phyloP scores from a whole-genome alignment of 2,888 invertebrate genomes.

The Cacoxenus indagator region DNA sequence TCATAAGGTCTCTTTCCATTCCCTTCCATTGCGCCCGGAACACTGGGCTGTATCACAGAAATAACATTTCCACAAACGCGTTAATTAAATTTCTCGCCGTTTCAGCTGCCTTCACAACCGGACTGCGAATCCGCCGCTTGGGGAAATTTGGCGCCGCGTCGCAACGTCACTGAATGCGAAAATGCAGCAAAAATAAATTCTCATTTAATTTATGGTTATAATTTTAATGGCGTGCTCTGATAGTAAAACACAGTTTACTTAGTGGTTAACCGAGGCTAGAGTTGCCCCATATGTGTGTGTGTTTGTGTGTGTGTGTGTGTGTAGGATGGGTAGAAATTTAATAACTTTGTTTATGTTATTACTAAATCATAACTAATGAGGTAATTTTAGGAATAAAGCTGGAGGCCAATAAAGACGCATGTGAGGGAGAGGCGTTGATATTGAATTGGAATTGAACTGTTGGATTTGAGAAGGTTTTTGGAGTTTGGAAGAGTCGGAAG shows the following conservation, averaged over 20 bases:
- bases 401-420: not conserved
- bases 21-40: not conserved
- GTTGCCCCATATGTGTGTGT: not conserved
- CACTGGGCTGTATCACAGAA: not conserved
- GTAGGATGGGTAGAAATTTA: constrained; percentile 45
- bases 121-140: no score
- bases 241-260: constrained; percentile 15
- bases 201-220: constrained; percentile 64
- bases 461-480: no score
- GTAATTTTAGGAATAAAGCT: constrained; percentile 37
- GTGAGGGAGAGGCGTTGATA: no score
- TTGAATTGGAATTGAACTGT: no score
- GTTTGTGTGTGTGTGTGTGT: not conserved
- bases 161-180: constrained; percentile 24
- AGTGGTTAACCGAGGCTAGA: constrained; percentile 10
- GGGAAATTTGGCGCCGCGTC: not conserved
- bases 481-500: no score
- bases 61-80: constrained; percentile 62
- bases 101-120: not conserved
- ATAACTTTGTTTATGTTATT: constrained; percentile 63
- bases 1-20: constrained; percentile 23
- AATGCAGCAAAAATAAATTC: constrained; percentile 59
- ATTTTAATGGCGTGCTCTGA: constrained; percentile 52
- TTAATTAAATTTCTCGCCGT: constrained; percentile 55
- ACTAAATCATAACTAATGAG: constrained; percentile 63